Evolutionary conservation across 2,113 vertebrate genomes (phyloP).

Genomic region (Oncorhynchus masou): DNA sequence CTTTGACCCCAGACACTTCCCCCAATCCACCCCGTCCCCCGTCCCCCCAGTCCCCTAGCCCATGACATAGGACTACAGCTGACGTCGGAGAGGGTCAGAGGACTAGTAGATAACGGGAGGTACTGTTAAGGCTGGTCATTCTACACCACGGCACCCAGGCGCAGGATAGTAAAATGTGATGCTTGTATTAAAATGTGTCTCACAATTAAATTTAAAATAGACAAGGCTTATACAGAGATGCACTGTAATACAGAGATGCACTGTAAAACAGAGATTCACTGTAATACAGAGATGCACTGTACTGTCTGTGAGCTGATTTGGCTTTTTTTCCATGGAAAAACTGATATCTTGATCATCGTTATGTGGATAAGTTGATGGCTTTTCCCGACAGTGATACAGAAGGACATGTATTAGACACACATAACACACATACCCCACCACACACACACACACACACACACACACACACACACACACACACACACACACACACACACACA

Average conservation of each 20-base stretch:
- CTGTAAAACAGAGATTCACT: no score
- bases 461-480: background rate
- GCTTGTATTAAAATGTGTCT: conserved; percentile 22
- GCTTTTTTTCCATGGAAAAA: background rate
- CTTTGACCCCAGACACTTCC: background rate
- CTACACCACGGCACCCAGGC: conserved; percentile 35
- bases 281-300: background rate
- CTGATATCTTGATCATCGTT: background rate
- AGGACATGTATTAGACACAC: background rate
- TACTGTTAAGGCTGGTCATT: conserved; percentile 31
- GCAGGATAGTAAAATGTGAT: conserved; percentile 37
- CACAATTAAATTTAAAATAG: conserved; percentile 46
- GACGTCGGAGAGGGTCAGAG: background rate
- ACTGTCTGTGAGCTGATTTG: background rate
- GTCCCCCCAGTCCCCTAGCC: background rate
- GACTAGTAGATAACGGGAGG: background rate
- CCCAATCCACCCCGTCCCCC: background rate
- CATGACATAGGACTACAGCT: background rate
- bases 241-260: background rate
- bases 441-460: background rate
- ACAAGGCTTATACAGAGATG: conserved; percentile 2
- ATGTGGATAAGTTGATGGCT: background rate
- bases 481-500: background rate
- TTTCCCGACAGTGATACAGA: background rate
- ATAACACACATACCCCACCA: background rate